Conservation (phyloP, 2,113 vertebrate species). For the Mesembrinibis cayennensis region DNA sequence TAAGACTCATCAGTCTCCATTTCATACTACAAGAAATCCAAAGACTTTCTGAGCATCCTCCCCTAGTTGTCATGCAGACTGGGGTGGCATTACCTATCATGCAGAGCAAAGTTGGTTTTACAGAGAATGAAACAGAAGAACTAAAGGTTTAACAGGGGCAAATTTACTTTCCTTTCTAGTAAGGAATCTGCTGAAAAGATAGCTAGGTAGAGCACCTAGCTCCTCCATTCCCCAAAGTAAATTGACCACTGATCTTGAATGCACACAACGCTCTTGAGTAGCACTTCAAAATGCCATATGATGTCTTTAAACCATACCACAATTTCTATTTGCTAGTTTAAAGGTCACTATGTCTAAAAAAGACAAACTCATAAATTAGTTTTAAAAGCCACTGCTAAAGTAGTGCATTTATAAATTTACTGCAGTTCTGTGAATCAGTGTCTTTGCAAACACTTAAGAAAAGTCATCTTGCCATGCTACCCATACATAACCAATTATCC, state of each 20-base stretch:
- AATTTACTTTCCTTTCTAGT: not conserved
- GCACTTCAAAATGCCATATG: not conserved
- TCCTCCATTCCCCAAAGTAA: not conserved
- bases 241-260: not conserved
- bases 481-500: not conserved
- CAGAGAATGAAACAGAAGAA: not conserved
- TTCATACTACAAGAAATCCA: not conserved
- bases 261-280: not conserved
- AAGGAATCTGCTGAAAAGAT: not conserved
- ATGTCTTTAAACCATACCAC: not conserved
- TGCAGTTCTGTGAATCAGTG: not conserved
- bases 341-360: not conserved
- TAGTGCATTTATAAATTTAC: not conserved
- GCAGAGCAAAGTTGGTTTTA: not conserved
- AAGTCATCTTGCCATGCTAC: not conserved
- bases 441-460: not conserved
- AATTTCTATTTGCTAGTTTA: not conserved
- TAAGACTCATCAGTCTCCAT: not conserved
- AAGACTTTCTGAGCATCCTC: not conserved
- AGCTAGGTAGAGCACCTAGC: not conserved
- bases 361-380: not conserved
- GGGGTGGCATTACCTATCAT: not conserved
- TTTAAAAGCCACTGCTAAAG: not conserved
- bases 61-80: not conserved
- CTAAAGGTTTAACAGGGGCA: not conserved